Evolutionary conservation across 2,113 vertebrate species (phyloP), one percentile per base, ranked within the genome.

Genomic region (Puntigrus tetrazona): DNA sequence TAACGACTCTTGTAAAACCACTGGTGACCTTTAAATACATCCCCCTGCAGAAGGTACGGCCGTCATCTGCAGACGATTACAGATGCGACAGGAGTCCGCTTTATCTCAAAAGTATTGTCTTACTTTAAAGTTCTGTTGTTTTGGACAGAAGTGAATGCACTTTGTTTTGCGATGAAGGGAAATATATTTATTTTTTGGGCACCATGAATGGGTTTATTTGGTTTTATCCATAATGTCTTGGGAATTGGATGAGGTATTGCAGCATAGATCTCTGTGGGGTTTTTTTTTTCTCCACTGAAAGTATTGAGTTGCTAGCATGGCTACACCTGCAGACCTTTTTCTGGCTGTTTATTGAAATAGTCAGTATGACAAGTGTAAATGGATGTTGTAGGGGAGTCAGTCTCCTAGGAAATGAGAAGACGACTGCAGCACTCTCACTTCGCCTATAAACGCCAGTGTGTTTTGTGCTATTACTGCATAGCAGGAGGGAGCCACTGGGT

Each of bases 1-100:
- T 92, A 93, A 87, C 85, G 86, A 85, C 88, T 84, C 91, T 92
- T 92, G 90, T 93, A 92, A 94, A 92, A 92, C 89, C 91, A 91
- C 70, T 52, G 41, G 88, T 92, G 92, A 93, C 90, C 92, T 93
- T 93, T 93, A 90, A 92, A 90, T 90, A 91, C 89, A 88, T 91
- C 87, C 89, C 76, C 78, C 80, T 87, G 88, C 86, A 22, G 70
- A 38, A 90, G 88, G 88, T 89, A 86, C 36, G 83, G 88, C 81
- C 86, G 80, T 86, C 87, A 89, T 87, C 82, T 86, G 81, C 55
- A 87, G 65, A 78, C 84, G 87, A 90, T 92, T 92, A 90, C 81
- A 79, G 87, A 92, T 90, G 88, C 67, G 61, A 86, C 57, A 38
- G 47, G 83, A 63, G 78, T 83, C 82, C 85, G 41, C 45, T 83